These are phyloP conservation scores for Phaonia tiefii DNA, from an alignment of 2,888 invertebrate species.

Conservation along the genomic window DNA sequence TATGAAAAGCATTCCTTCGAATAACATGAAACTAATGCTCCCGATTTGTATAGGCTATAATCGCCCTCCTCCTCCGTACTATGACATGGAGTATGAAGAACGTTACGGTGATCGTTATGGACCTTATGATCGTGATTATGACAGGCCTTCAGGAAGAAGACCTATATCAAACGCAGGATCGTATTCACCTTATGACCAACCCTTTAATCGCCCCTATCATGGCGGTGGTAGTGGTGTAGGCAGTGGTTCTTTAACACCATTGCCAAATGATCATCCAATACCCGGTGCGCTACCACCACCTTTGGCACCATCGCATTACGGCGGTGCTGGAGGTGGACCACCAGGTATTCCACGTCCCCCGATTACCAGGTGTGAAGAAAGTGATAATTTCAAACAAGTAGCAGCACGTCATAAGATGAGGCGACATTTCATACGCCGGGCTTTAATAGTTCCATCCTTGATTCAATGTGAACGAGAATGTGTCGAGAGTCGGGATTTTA, in stretches of 20 bases:
- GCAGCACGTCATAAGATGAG: constrained; percentile 89
- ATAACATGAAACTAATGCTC: constrained; percentile 20
- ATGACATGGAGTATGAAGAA: constrained; percentile 79
- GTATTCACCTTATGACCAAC: constrained; percentile 75
- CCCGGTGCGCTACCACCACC: constrained; percentile 72
- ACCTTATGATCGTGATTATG: constrained; percentile 78
- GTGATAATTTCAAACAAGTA: constrained; percentile 90
- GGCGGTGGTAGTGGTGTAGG: constrained; percentile 54
- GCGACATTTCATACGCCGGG: constrained; percentile 88
- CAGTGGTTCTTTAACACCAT: constrained; percentile 69
- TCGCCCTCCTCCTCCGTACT: constrained; percentile 77
- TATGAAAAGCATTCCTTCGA: no score
- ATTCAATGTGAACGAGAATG: constrained; percentile 93
- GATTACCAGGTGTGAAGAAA: constrained; percentile 87
- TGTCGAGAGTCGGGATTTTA: constrained; percentile 89
- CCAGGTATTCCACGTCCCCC: constrained; percentile 80
- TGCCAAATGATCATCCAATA: constrained; percentile 74
- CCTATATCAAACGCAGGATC: constrained; percentile 65
- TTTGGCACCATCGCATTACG: constrained; percentile 67
- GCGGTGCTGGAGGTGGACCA: constrained; percentile 69
- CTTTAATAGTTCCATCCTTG: constrained; percentile 87
- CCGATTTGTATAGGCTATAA: constrained; percentile 74
- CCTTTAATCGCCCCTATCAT: constrained; percentile 77
- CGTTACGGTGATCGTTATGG: constrained; percentile 75
- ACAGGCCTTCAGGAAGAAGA: constrained; percentile 74